A percentile compares a stretch with the other conserved stretches of the same genome.
phyloP scores from a whole-genome alignment of 2,888 invertebrate species.

The Lasius fuliginosus region DNA sequence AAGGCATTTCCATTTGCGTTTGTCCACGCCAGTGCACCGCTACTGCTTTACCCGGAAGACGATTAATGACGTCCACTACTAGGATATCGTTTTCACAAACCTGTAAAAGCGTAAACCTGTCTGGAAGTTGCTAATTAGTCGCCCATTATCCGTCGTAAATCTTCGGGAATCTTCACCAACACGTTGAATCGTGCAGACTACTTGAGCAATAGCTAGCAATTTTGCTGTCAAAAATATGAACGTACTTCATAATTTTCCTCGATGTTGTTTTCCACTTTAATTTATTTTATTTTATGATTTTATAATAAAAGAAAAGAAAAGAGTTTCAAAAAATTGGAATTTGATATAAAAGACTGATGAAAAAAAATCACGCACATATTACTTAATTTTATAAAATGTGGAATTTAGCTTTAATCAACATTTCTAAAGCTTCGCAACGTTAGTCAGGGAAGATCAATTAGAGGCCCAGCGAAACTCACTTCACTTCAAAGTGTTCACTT shows the following conservation, averaged over 20 bases:
- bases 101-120: conserved; percentile 83
- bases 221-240: background rate
- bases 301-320: background rate
- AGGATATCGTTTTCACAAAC: conserved; percentile 92
- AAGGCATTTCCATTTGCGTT: conserved; percentile 89
- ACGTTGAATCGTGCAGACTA: background rate
- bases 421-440: conserved; percentile 35
- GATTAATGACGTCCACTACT: conserved; percentile 91
- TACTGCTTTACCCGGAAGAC: conserved; percentile 90
- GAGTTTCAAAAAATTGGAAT: background rate
- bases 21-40: conserved; percentile 93
- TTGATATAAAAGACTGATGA: background rate
- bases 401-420: conserved; percentile 36
- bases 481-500: conserved; percentile 39
- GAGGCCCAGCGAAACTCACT: conserved; percentile 13
- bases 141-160: background rate
- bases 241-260: background rate
- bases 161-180: background rate
- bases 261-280: background rate
- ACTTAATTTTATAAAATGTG: background rate
- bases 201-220: background rate
- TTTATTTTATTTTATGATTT: background rate
- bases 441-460: conserved; percentile 22
- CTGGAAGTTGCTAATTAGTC: background rate
- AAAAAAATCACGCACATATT: background rate